Base-by-base conservation (phyloP, 2,888 invertebrate species). In the Acholoe squamosa region DNA sequence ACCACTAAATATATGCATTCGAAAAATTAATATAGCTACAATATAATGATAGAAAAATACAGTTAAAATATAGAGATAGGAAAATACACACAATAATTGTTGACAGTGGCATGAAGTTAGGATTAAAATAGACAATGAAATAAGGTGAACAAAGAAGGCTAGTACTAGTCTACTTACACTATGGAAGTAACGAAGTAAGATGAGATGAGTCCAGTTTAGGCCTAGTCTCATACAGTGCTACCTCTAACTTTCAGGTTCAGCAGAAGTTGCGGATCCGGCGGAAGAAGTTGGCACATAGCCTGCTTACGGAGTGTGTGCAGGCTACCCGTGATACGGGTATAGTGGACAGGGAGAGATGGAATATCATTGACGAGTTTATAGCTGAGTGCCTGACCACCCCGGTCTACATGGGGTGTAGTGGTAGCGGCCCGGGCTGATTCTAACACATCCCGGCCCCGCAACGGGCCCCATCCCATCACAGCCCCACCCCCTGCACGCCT, bases 161-260 rank as follows among this genome's bases (percentile, higher is more conserved):
- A n/a, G n/a, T n/a, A n/a, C n/a, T n/a, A n/a, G n/a, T n/a, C n/a
- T n/a, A n/a, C n/a, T n/a, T n/a, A n/a, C n/a, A n/a, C n/a, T n/a
- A n/a, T n/a, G n/a, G n/a, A n/a, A n/a, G n/a, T n/a, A n/a, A n/a
- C n/a, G n/a, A n/a, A n/a, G n/a, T n/a, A n/a, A 43, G 43, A 43
- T 43, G 43, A 43, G 43, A n/a, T n/a, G n/a, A n/a, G n/a, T n/a
- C 43, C 43, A 7, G 5, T 43, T 43, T 43, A 3, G 43, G 43
- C 43, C 5, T 43, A 43, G 43, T 54, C 86, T 86, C 19, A 86
- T 33, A 54, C 31, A 31, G 86, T 86, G 86, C 86, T 86, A 54
- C 86, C 86, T 86, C 86, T 52, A 56, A 86, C 86, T 86, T 86
- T 16, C 86, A 86, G 86, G 86, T 86, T 1, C 86, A 54, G 54